Percentiles rank a stretch among this genome's conserved stretches.
Conservation (phyloP, 2,113 vertebrate genomes). For the Callipepla squamata region DNA sequence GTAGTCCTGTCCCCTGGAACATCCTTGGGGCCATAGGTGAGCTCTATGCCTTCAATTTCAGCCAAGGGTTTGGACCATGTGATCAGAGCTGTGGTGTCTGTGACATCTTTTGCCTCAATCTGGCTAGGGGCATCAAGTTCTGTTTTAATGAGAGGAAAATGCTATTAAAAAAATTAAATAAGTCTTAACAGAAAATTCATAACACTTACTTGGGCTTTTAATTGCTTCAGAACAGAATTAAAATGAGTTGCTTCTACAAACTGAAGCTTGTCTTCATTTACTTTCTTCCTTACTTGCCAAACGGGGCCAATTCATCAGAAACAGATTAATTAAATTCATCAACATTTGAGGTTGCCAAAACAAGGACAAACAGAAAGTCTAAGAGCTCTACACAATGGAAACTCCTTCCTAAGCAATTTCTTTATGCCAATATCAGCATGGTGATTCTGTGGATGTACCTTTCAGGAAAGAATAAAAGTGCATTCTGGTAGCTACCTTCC, state of each 20-base stretch:
- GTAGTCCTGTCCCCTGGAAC: slow-evolving; percentile 80
- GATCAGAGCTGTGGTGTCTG: slow-evolving; percentile 90
- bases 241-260: neutral
- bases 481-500: neutral
- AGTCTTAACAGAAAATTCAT: neutral
- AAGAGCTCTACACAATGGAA: neutral
- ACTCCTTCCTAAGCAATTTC: neutral
- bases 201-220: neutral
- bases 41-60: slow-evolving; percentile 84
- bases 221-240: neutral
- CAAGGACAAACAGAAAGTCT: neutral
- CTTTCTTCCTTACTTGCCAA: neutral
- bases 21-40: slow-evolving; percentile 86
- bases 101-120: slow-evolving; percentile 91
- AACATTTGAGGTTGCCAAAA: neutral
- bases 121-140: slow-evolving; percentile 92
- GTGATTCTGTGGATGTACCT: neutral
- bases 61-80: slow-evolving; percentile 94
- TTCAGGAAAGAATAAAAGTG: neutral
- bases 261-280: neutral
- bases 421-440: neutral
- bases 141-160: slow-evolving; percentile 43
- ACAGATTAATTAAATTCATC: neutral
- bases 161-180: neutral
- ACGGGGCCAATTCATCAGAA: neutral